Evolutionary conservation across 1,140 invertebrate species (phyloP).

Genomic region (Aphis gossypii): DNA sequence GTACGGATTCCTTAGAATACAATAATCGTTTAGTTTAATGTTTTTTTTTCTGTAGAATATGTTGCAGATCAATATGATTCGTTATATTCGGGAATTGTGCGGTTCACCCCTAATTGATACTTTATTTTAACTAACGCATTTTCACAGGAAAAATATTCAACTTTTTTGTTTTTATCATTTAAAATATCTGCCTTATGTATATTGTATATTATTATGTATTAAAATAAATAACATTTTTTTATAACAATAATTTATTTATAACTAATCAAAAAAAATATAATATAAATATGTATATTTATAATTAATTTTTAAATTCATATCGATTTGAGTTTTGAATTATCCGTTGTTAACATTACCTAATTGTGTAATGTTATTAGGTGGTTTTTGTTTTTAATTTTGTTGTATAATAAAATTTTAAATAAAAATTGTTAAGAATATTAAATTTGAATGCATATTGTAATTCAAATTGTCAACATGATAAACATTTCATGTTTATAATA

Average conservation of each 20-base stretch:
- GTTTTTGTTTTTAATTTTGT: background rate
- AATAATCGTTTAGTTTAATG: conserved; percentile 54
- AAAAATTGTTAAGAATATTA: background rate
- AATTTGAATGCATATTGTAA: background rate
- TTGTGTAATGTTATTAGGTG: background rate
- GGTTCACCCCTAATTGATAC: background rate
- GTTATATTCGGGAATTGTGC: background rate
- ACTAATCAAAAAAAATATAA: background rate
- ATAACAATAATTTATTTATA: background rate
- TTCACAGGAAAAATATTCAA: background rate
- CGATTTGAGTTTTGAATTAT: background rate
- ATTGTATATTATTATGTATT: background rate
- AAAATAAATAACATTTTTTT: too few species aligned
- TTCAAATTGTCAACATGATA: background rate
- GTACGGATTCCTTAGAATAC: conserved; percentile 19
- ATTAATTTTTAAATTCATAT: background rate
- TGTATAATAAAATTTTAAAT: background rate
- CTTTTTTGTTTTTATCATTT: background rate
- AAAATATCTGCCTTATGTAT: background rate
- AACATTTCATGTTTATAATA: background rate
- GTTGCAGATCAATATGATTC: background rate
- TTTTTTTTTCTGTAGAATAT: background rate
- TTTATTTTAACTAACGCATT: background rate
- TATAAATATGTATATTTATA: too few species aligned
- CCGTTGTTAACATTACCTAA: background rate